Evolutionary conservation across 1,140 invertebrate species (phyloP), one percentile per base, ranked within the genome.

Genomic region (Philopotamus ludificatus): DNA sequence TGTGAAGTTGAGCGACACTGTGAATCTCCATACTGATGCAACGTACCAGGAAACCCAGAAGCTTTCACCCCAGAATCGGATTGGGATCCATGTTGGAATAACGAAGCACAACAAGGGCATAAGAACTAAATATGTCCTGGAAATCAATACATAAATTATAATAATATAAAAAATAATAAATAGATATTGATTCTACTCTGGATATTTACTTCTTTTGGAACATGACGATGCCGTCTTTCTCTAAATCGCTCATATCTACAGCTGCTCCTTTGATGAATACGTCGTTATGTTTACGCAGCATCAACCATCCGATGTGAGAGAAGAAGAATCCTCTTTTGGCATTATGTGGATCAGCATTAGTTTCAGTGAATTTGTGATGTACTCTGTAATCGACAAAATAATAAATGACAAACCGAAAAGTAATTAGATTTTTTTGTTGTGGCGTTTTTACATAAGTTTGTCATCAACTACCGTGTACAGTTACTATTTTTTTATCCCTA

Each of bases 361-460:
- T 94, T 73, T 96, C 94, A 0, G 91, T 90, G 75, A 89, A 95
- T 76, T 95, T 95, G 73, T 95, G 93, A 75, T 96, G 93, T 0
- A 93, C 91, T 65, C 79, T 81, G 72, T n/a, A 74, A 66, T 12
- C n/a, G 49, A 47, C 39, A 1, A n/a, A n/a, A n/a, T n/a, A n/a
- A n/a, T n/a, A n/a, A n/a, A n/a, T n/a, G n/a, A n/a, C n/a, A n/a
- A n/a, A n/a, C n/a, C n/a, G n/a, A n/a, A n/a, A n/a, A n/a, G n/a
- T n/a, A n/a, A n/a, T n/a, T n/a, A n/a, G n/a, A n/a, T n/a, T n/a
- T n/a, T n/a, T n/a, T n/a, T n/a, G n/a, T n/a, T n/a, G n/a, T n/a
- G n/a, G n/a, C n/a, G n/a, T n/a, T n/a, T n/a, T n/a, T n/a, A n/a
- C n/a, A n/a, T n/a, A n/a, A n/a, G n/a, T n/a, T n/a, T n/a, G n/a